phyloP scores from a whole-genome alignment of 2,113 vertebrate species.

The Mormoops blainvillei region DNA sequence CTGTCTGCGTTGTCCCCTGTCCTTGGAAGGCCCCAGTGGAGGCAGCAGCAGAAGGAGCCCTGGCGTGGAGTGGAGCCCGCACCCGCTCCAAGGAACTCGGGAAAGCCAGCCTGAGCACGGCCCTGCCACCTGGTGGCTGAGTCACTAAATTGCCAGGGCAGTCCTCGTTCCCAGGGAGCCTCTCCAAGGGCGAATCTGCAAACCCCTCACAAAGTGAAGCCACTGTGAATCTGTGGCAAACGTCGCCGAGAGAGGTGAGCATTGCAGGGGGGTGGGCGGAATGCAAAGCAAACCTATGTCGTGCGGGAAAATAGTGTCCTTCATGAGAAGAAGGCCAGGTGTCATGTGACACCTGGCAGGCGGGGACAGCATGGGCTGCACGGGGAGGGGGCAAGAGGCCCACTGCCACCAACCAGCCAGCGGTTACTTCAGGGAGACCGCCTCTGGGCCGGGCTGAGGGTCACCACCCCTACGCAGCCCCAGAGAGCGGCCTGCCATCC shows the following conservation, averaged over 20 bases:
- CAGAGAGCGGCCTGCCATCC: fast-evolving
- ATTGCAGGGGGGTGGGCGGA: background rate
- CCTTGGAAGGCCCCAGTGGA: fast-evolving
- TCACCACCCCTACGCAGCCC: background rate
- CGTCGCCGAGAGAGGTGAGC: background rate
- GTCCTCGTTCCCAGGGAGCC: fast-evolving
- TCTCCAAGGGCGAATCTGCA: background rate
- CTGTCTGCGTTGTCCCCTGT: fast-evolving
- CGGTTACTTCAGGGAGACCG: background rate
- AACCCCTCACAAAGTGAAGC: background rate
- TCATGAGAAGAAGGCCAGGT: slow-evolving; percentile 30
- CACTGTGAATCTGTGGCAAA: slow-evolving; percentile 55
- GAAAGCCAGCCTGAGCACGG: background rate
- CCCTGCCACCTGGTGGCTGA: background rate
- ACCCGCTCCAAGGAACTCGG: fast-evolving
- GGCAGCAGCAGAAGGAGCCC: fast-evolving
- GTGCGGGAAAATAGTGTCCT: slow-evolving; percentile 46
- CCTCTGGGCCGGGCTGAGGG: background rate
- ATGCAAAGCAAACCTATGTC: slow-evolving; percentile 40
- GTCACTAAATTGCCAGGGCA: background rate
- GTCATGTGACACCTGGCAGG: slow-evolving; percentile 36
- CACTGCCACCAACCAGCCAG: fast-evolving
- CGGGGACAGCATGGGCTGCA: background rate
- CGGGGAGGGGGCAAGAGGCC: background rate
- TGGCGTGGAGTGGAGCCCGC: fast-evolving